Evolutionary conservation across 2,888 invertebrate species (phyloP).

Genomic region (Eilema depressum): DNA sequence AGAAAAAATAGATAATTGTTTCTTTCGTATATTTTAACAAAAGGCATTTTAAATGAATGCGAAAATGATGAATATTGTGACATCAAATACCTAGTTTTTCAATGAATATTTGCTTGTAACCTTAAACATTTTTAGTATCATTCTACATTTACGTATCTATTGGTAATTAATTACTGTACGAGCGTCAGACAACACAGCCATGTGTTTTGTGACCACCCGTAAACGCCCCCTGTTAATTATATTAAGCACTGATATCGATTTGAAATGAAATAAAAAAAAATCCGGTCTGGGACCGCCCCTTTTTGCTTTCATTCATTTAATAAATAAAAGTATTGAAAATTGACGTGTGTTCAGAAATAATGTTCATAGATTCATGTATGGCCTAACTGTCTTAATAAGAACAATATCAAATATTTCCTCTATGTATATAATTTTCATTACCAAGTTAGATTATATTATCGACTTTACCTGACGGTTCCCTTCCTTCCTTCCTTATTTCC

Average conservation of each 20-base stretch:
- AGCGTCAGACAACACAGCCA: background rate
- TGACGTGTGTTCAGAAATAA: no score
- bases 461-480: no score
- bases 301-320: background rate
- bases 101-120: background rate
- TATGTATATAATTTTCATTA: no score
- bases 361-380: no score
- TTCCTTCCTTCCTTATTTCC: no score
- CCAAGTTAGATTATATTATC: no score
- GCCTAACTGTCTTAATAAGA: no score
- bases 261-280: background rate
- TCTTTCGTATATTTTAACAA: background rate
- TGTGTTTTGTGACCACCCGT: slow-evolving; percentile 10
- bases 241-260: background rate
- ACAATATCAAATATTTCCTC: background rate
- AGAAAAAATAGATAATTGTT: background rate
- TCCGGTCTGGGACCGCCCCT: background rate
- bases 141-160: background rate
- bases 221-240: background rate
- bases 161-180: background rate
- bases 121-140: background rate
- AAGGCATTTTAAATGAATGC: background rate
- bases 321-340: no score
- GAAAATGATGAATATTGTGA: background rate
- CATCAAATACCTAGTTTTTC: no score